Evolutionary conservation across 1,140 invertebrate species (phyloP), one percentile per base, ranked within the genome.

Genomic region (Euschistus heros): DNA sequence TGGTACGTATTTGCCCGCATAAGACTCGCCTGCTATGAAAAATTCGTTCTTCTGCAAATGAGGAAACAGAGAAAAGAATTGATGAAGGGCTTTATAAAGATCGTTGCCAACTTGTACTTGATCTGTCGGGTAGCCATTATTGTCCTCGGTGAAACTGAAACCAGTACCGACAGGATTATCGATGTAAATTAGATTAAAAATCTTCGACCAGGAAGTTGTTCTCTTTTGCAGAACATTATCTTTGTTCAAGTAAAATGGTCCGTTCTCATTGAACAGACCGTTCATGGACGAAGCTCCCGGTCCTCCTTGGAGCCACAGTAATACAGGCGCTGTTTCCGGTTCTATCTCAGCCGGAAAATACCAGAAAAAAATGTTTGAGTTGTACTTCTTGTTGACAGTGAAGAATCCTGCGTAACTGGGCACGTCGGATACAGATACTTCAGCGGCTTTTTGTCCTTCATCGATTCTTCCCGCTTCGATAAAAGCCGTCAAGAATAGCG

Each of bases 291-390:
- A 77, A 0, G 82, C 81, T 2, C 87, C 87, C 33, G 33, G 33
- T 1, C 87, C 87, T 0, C 88, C 84, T 47, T 87, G 87, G 77
- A 90, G 85, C 87, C 87, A 90, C n/a, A 90, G 70, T 6, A 88
- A 67, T 7, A 90, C 79, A 14, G 87, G 87, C 3, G 80, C 80
- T 26, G 73, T 74, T 42, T 73, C 73, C 62, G 72, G 72, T 52
- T 75, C 72, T 7, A 69, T 75, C 70, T 80, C 76, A 1, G 84
- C 77, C 20, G 86, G 84, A 70, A 89, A 89, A 73, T 84, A 89
- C 87, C 87, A 89, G 74, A 90, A 89, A 73, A 87, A 90, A 66
- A 86, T 73, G 74, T 89, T 87, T 2, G 62, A 66, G 20, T 69
- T 61, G 7, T 59, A 57, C 6, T 84, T 86, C 73, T 82, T 79